These are phyloP conservation scores for Aphidius colemani DNA, from an alignment of 2,888 invertebrate genomes.

Conservation along the genomic window DNA sequence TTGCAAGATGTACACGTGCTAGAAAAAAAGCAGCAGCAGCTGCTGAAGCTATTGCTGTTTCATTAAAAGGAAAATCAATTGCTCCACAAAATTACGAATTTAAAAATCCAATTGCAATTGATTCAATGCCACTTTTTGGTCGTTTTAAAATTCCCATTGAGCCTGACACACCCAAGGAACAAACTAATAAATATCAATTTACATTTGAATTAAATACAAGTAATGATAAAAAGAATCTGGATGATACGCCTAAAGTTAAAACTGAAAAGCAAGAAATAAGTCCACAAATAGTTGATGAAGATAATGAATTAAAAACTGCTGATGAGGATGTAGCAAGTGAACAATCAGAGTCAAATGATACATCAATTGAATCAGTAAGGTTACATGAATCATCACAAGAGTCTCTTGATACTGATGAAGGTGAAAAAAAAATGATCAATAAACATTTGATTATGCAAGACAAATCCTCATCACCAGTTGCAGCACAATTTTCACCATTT, in stretches of 20 bases:
- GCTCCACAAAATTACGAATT: conserved; percentile 64
- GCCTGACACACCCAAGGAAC: too few species aligned
- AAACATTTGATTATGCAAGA: background rate
- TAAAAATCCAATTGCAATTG: conserved; percentile 58
- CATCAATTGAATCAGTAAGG: conserved; percentile 9
- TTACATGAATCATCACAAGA: conserved; percentile 15
- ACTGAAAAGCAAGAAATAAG: too few species aligned
- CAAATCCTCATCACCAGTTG: conserved; percentile 26
- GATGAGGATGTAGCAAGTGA: background rate
- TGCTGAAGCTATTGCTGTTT: background rate
- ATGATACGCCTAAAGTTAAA: too few species aligned
- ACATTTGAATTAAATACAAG: too few species aligned
- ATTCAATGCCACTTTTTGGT: conserved; percentile 42
- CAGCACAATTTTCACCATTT: conserved; percentile 59
- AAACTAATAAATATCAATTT: too few species aligned
- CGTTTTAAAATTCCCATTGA: conserved; percentile 1
- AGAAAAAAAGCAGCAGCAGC: too few species aligned
- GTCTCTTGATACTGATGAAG: conserved; percentile 10
- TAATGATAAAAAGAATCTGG: too few species aligned
- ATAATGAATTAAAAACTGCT: too few species aligned
- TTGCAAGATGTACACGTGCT: too few species aligned
- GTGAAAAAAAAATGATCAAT: background rate
- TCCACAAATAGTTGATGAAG: too few species aligned
- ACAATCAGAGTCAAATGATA: background rate
- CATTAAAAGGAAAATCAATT: conserved; percentile 25